phyloP scores from a whole-genome alignment of 2,797 vertebrate species.

The Thunnus albacares region DNA sequence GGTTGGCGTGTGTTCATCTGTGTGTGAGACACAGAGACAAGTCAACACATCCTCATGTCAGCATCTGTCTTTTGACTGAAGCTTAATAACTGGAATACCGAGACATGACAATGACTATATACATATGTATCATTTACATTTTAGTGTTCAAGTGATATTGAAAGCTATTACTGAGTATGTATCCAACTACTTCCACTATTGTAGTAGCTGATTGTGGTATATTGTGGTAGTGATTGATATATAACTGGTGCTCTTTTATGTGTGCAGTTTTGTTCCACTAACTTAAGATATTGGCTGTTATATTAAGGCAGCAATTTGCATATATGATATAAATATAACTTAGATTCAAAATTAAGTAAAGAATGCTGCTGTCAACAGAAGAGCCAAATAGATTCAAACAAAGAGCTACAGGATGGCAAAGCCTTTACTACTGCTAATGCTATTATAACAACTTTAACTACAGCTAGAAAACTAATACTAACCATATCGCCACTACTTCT shows the following conservation, averaged over 20 bases:
- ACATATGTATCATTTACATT: neutral
- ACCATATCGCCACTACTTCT: no score
- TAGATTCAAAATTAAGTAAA: no score
- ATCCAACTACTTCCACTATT: neutral
- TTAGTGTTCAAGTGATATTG: neutral
- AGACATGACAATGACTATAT: neutral
- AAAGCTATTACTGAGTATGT: neutral
- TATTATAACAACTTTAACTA: no score
- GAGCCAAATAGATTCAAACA: neutral
- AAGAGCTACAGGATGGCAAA: neutral
- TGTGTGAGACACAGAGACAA: neutral
- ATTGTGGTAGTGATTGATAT: no score
- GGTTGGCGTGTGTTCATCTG: constrained; percentile 20
- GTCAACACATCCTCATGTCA: constrained; percentile 12
- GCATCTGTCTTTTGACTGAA: neutral
- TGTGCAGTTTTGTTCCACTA: no score
- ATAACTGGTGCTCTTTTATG: no score
- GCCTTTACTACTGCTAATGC: no score
- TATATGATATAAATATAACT: no score
- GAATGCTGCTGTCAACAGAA: neutral
- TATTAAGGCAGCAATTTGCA: no score
- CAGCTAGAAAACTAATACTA: no score
- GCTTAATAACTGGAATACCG: neutral
- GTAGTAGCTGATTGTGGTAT: no score
- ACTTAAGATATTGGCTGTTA: no score